phyloP scores from a whole-genome alignment of 2,797 vertebrate species.

The Hozukius guyotensis region DNA sequence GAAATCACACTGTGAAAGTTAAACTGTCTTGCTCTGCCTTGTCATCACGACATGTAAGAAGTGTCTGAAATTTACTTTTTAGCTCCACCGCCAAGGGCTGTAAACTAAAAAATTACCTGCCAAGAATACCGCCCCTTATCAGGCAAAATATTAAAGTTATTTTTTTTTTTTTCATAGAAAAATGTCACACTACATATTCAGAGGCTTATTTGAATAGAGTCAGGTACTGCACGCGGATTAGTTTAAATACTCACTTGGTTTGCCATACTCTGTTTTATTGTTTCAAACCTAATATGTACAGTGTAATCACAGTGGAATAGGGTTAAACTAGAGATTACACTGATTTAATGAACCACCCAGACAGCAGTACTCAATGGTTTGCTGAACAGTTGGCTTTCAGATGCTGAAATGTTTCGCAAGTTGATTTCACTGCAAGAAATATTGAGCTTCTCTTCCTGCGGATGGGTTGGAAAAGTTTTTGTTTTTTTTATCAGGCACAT shows the following conservation, averaged over 20 bases:
- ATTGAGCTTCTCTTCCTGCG: slow-evolving; percentile 21
- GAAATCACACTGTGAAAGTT: slow-evolving; percentile 41
- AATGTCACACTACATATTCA: slow-evolving; percentile 16
- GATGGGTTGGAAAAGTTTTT: slow-evolving; percentile 23
- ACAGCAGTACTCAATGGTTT: slow-evolving; percentile 11
- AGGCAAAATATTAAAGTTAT: slow-evolving; percentile 30
- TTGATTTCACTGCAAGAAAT: slow-evolving; percentile 34
- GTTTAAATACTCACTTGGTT: slow-evolving; percentile 12
- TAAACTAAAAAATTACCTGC: slow-evolving; percentile 65
- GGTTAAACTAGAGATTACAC: slow-evolving; percentile 9
- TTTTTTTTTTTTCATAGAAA: slow-evolving; percentile 1
- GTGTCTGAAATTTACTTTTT: slow-evolving; percentile 61
- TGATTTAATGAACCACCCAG: slow-evolving; percentile 32
- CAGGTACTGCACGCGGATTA: not conserved
- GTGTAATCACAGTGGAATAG: not conserved
- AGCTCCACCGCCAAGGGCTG: slow-evolving; percentile 44
- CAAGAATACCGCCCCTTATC: slow-evolving; percentile 57
- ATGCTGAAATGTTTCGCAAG: slow-evolving; percentile 25
- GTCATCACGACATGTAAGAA: slow-evolving; percentile 47
- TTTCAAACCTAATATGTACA: slow-evolving; percentile 1
- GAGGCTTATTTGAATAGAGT: slow-evolving; percentile 5
- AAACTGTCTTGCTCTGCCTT: slow-evolving; percentile 41
- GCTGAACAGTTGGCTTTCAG: slow-evolving; percentile 32
- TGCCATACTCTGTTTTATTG: slow-evolving; percentile 4
- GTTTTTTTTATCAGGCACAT: slow-evolving; percentile 6